phyloP scores from a whole-genome alignment of 2,113 vertebrate genomes.

The Charina bottae region DNA sequence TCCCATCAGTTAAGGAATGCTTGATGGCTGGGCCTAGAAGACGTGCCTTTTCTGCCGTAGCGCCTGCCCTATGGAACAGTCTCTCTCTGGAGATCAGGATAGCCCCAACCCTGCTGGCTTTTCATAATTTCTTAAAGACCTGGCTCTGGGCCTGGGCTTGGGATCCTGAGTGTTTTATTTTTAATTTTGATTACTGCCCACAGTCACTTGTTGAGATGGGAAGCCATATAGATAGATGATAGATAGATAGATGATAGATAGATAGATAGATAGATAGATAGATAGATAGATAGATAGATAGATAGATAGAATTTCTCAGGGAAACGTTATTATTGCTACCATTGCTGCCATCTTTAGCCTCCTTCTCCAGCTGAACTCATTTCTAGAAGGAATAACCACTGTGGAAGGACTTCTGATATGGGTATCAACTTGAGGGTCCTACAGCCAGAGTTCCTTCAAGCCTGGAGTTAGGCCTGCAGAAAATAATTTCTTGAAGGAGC shows the following conservation, averaged over 20 bases:
- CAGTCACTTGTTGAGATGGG: neutral
- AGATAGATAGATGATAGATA: neutral
- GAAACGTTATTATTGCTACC: neutral
- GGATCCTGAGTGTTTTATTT: neutral
- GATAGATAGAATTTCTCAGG: neutral
- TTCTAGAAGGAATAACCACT: neutral
- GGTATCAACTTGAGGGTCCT: too few species aligned
- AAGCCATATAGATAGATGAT: neutral
- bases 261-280: neutral
- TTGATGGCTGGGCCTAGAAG: too few species aligned
- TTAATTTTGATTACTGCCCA: neutral
- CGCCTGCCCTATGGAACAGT: too few species aligned
- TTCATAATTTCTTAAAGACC: too few species aligned
- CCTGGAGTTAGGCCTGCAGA: neutral
- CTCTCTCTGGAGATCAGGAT: too few species aligned
- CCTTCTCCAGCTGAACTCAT: neutral
- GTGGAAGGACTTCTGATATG: neutral
- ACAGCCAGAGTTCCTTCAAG: neutral
- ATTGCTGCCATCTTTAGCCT: neutral
- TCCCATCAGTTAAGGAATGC: too few species aligned
- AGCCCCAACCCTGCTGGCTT: too few species aligned
- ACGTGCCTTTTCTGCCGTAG: too few species aligned
- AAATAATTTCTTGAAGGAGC: neutral
- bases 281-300: accelerated
- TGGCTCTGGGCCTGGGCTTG: too few species aligned